Evolutionary conservation across 92 coral and sea anemone species (phyloP), one percentile per base, ranked within the genome.

Genomic region (Phenganax subtilis): DNA sequence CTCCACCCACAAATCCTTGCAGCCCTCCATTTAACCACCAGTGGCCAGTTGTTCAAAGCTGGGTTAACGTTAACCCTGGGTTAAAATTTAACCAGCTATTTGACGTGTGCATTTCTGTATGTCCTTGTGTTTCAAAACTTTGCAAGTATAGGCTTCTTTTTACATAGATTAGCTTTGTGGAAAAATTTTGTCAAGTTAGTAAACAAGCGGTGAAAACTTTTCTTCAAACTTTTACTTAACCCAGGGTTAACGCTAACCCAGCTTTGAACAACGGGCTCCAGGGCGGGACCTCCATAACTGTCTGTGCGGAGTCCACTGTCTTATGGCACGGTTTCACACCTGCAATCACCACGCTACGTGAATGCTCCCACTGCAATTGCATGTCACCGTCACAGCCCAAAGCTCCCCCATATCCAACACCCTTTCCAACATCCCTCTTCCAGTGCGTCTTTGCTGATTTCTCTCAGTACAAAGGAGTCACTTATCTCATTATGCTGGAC

Each of bases 401-500:
- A 1, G 65, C 65, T 3, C 65, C 65, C 16, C 65, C 65, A 31
- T 53, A 57, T 53, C 89, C 86, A 44, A 51, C 84, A 8, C 62
- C 84, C 20, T 75, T 59, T 53, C 88, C 89, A 37, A 75, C 77
- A 3, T 82, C 82, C 77, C 90, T 87, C 37, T 85, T 87, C 87
- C 89, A 88, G 10, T 86, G 87, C 51, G 56, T 86, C 9, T 90
- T 89, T 47, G 88, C 90, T 0, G 87, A 85, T 67, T 88, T 72
- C 87, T 90, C 85, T 83, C 86, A 82, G 56, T 76, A 88, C 93
- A 85, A 80, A 25, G 87, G 91, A 44, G 70, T 80, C 28, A 60
- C 82, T 76, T 84, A 90, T 84, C 87, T 90, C 47, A 85, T 90
- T 56, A 37, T 83, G 3, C 89, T 90, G 16, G 93, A 88, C 63